Base-by-base conservation (phyloP, 2,113 vertebrate species). In the Recurvirostra avosetta region DNA sequence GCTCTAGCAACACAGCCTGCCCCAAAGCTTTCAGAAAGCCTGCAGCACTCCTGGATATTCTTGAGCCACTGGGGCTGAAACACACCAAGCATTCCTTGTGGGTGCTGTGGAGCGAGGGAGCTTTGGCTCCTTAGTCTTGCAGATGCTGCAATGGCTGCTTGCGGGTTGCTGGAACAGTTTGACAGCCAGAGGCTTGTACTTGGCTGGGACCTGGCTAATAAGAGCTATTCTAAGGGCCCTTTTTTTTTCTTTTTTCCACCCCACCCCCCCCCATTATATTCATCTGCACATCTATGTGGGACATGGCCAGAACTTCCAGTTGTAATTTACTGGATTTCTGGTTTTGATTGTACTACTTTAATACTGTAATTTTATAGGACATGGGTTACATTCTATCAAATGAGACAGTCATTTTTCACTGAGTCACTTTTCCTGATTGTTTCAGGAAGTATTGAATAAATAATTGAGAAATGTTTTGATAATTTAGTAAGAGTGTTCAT, bases 381-480 rank as follows among this genome's bases (percentile, higher is more conserved):
- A 14, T 34, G 25, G 15, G 73, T 68, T 82, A 27, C 45, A 45
- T 75, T 83, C 63, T 70, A 17, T 71, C 41, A 86, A 93, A 90
- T 73, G 22, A 67, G 50, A 70, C 50, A 52, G 55, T 56, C 30
- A 61, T 85, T 92, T 85, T 88, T 85, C 78, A 75, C 55, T 68
- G 67, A 86, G 50, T 77, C 86, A 77, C 22, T 83, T 86, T 62
- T 73, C 67, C 29, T 30, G 10, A 86, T 88, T 9, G 15, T 75
- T 95, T 88, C 79, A 92, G 68, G 34, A n/a, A 84, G 26, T 63
- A 84, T 25, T 88, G 77, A 86, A 71, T 76, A 96, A 96, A 93
- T 56, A 93, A 81, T 11, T 38, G 45, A 92, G 29, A 88, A 71
- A 43, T 45, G 27, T 71, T 94, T 92, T 88, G 53, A 11, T 70